phyloP scores from a whole-genome alignment of 2,797 vertebrate genomes.

The Rhodeus uyekii region DNA sequence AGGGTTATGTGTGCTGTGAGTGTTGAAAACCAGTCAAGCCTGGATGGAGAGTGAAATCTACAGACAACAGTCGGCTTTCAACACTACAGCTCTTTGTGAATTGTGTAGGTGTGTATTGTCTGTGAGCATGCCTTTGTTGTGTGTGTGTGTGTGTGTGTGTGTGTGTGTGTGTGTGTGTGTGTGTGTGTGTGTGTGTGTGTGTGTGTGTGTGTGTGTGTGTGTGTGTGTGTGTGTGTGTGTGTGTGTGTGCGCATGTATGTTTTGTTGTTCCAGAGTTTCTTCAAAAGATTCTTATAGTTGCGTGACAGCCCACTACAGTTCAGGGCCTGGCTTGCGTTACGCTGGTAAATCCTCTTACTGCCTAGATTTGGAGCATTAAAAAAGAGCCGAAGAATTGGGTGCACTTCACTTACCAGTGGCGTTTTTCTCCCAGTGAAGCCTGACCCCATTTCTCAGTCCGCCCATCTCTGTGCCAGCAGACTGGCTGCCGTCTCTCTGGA shows the following conservation, averaged over 20 bases:
- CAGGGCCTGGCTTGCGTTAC: slow-evolving; percentile 33
- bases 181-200: slow-evolving; percentile 7
- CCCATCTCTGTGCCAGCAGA: slow-evolving; percentile 42
- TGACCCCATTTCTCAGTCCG: slow-evolving; percentile 33
- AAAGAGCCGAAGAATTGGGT: slow-evolving; percentile 30
- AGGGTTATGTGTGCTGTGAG: slow-evolving; percentile 32
- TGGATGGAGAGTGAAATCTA: slow-evolving; percentile 31
- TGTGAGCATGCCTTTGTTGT: neutral
- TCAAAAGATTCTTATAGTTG: slow-evolving; percentile 40
- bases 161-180: neutral
- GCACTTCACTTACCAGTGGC: slow-evolving; percentile 48
- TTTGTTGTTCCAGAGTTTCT: slow-evolving; percentile 20
- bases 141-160: neutral
- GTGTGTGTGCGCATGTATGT: neutral
- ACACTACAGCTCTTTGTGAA: slow-evolving; percentile 21
- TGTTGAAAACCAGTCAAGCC: slow-evolving; percentile 35
- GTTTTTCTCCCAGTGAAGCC: slow-evolving; percentile 31
- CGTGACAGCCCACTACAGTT: slow-evolving; percentile 44
- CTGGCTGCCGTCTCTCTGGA: slow-evolving; percentile 42
- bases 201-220: slow-evolving; percentile 3
- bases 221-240: neutral
- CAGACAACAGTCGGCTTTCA: slow-evolving; percentile 20
- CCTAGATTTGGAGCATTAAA: slow-evolving; percentile 41
- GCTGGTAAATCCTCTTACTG: slow-evolving; percentile 52
- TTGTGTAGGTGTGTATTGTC: slow-evolving; percentile 25